These are phyloP conservation scores for Arion vulgaris DNA, from an alignment of 1,140 invertebrate species.

Conservation along the genomic window DNA sequence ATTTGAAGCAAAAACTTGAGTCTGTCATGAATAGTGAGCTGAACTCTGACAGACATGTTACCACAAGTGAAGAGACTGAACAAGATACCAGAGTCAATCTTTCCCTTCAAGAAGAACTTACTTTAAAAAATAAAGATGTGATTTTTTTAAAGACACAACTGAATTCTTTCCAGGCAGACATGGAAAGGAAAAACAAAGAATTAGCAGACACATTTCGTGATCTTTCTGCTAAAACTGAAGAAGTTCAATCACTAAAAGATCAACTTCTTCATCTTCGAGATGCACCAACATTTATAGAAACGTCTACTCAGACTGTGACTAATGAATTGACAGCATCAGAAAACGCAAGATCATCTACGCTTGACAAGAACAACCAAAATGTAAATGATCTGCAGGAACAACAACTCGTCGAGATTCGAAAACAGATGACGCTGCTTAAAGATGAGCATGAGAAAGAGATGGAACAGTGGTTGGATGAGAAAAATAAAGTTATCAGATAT, in stretches of 20 bases:
- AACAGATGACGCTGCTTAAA: constrained; percentile 74
- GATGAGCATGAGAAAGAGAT: constrained; percentile 80
- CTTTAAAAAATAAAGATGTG: constrained; percentile 57
- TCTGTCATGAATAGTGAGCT: not conserved
- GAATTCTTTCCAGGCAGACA: constrained; percentile 69
- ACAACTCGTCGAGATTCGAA: constrained; percentile 79
- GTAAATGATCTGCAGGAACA: constrained; percentile 74
- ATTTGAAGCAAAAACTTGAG: not conserved
- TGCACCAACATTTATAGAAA: constrained; percentile 45
- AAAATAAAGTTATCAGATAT: constrained; percentile 85
- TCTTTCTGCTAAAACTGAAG: constrained; percentile 49
- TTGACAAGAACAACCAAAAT: constrained; percentile 49
- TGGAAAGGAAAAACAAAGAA: constrained; percentile 69
- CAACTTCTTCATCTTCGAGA: constrained; percentile 40
- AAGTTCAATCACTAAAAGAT: constrained; percentile 50
- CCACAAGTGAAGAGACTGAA: not conserved
- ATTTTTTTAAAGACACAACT: constrained; percentile 74
- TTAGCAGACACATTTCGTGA: constrained; percentile 68
- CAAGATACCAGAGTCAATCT: constrained; percentile 80
- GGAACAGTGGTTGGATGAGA: constrained; percentile 83
- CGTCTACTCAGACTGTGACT: constrained; percentile 47
- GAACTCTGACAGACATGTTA: not conserved
- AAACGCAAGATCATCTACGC: constrained; percentile 39
- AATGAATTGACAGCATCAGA: constrained; percentile 26
- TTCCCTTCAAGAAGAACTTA: constrained; percentile 66